Evolutionary conservation across 1,140 invertebrate genomes (phyloP).

Genomic region (Anastatus disparis): DNA sequence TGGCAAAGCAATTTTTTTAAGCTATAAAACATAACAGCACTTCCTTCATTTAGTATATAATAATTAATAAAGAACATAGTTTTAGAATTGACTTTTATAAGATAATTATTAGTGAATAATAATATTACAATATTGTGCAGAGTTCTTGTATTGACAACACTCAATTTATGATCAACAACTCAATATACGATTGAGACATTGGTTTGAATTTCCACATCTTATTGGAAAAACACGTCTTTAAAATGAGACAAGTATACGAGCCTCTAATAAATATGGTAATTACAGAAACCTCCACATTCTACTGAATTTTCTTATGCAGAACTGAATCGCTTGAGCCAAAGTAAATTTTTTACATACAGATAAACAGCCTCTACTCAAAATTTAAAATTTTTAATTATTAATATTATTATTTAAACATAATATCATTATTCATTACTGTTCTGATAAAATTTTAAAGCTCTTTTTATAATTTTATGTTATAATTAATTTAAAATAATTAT

Average conservation of each 20-base stretch:
- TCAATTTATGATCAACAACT: slow-evolving; percentile 15
- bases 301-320: not conserved
- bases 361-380: slow-evolving; percentile 14
- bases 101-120: no score
- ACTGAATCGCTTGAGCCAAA: slow-evolving; percentile 23
- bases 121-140: slow-evolving; percentile 30
- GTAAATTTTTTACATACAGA: not conserved
- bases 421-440: no score
- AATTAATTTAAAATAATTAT: no score
- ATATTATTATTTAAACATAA: no score
- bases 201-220: slow-evolving; percentile 8
- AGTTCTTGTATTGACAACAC: slow-evolving; percentile 17
- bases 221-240: slow-evolving; percentile 26
- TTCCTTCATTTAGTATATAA: no score
- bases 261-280: slow-evolving; percentile 40
- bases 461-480: no score
- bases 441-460: no score
- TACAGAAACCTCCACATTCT: slow-evolving; percentile 10
- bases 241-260: slow-evolving; percentile 13
- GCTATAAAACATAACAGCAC: no score
- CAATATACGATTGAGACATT: slow-evolving; percentile 34
- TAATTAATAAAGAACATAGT: no score
- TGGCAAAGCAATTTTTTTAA: no score
- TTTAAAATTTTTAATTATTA: no score
- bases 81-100: no score